Conservation (phyloP, 2,888 invertebrate genomes). For the Celastrina argiolus region DNA sequence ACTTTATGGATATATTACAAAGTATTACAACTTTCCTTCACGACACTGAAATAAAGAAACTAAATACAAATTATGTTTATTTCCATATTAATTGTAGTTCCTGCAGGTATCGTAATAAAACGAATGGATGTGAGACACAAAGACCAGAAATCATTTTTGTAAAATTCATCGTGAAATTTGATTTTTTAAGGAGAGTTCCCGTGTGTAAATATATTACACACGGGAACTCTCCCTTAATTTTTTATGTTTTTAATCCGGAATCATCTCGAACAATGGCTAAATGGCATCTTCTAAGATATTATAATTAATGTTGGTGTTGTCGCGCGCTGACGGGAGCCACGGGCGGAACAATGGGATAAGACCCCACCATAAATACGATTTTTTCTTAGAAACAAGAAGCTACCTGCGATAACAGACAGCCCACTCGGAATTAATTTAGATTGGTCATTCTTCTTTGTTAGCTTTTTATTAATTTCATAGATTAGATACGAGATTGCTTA, state of each 20-base stretch:
- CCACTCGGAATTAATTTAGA: constrained; percentile 67
- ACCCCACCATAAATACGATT: constrained; percentile 71
- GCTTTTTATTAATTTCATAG: constrained; percentile 32
- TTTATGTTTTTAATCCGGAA: constrained; percentile 68
- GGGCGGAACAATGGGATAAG: constrained; percentile 76
- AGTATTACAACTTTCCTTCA: too few relatives aligned
- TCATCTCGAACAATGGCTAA: constrained; percentile 77
- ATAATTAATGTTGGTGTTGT: constrained; percentile 79
- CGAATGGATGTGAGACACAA: too few relatives aligned
- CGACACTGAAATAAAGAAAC: too few relatives aligned
- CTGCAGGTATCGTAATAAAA: too few relatives aligned
- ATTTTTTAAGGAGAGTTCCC: too few relatives aligned
- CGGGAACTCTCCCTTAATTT: neutral
- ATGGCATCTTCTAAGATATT: constrained; percentile 79
- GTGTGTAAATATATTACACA: too few relatives aligned
- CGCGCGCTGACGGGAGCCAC: constrained; percentile 74
- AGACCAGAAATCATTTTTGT: too few relatives aligned
- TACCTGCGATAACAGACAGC: constrained; percentile 75
- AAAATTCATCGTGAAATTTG: too few relatives aligned
- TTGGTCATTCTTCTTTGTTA: constrained; percentile 56
- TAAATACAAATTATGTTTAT: too few relatives aligned
- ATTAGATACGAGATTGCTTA: constrained; percentile 15
- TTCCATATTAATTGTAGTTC: too few relatives aligned
- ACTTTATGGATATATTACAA: too few relatives aligned
- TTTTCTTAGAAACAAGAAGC: constrained; percentile 71